Evolutionary conservation across 2,113 vertebrate genomes (phyloP).

Genomic region (Microtus oregoni): DNA sequence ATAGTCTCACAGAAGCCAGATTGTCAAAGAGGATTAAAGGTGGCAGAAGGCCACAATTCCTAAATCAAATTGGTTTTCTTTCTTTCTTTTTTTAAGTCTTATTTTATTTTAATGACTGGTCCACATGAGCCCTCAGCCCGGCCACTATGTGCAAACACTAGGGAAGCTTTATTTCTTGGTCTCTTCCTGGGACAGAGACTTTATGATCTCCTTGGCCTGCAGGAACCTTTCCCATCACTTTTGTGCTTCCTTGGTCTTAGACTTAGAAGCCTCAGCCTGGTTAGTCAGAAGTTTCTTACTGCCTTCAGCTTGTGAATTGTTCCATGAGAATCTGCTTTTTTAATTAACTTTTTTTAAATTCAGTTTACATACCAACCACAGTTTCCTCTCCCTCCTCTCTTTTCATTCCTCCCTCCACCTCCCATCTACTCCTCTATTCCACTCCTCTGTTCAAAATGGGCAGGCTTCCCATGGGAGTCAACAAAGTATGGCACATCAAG

Average conservation of each 20-base stretch:
- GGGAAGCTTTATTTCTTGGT: constrained; percentile 91
- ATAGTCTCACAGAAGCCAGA: background rate
- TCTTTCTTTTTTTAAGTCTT: constrained; percentile 39
- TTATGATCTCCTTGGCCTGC: constrained; percentile 97
- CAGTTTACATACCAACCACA: no score
- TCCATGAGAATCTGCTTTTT: constrained; percentile 94
- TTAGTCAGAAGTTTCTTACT: constrained; percentile 98
- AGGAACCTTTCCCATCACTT: constrained; percentile 96
- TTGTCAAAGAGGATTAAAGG: constrained; percentile 1
- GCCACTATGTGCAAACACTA: background rate
- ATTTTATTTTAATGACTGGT: constrained; percentile 55
- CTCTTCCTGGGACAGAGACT: constrained; percentile 96
- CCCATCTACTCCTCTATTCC: no score
- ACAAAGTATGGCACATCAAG: no score
- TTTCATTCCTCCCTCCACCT: no score
- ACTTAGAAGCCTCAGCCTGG: constrained; percentile 96
- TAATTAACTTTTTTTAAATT: no score
- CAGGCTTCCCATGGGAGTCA: no score
- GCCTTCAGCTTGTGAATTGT: constrained; percentile 99
- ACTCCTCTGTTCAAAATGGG: no score
- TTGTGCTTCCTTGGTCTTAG: constrained; percentile 98
- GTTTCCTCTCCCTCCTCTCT: no score
- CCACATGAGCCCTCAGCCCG: rapidly evolving
- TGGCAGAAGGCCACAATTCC: background rate
- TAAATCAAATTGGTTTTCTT: constrained; percentile 38